Conservation (phyloP, 2,888 invertebrate species). For the Galeopsomyia nigrocyanea region DNA sequence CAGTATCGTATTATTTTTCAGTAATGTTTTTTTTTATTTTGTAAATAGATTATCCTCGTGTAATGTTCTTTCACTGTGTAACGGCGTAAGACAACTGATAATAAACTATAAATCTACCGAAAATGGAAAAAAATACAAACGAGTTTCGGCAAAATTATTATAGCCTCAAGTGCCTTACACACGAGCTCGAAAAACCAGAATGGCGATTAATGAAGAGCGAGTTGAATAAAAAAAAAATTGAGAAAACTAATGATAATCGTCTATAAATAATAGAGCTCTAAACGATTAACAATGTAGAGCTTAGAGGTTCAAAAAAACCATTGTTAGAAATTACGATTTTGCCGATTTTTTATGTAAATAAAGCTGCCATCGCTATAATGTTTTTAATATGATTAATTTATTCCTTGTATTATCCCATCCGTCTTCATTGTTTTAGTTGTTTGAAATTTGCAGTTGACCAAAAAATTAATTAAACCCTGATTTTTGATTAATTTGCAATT, state of each 20-base stretch:
- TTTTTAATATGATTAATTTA: slow-evolving; percentile 47
- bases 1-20: slow-evolving; percentile 36
- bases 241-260: slow-evolving; percentile 22
- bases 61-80: slow-evolving; percentile 45
- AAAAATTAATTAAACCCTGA: neutral
- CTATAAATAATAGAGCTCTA: slow-evolving; percentile 31
- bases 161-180: slow-evolving; percentile 49
- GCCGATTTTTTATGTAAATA: slow-evolving; percentile 56
- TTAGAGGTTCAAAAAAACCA: slow-evolving; percentile 39
- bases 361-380: slow-evolving; percentile 56
- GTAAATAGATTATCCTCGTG: slow-evolving; percentile 45
- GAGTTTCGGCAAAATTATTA: slow-evolving; percentile 39
- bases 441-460: neutral
- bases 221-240: slow-evolving; percentile 12
- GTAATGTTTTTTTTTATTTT: slow-evolving; percentile 37
- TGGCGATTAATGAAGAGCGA: neutral
- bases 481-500: no score
- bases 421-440: neutral
- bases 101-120: slow-evolving; percentile 37
- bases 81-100: slow-evolving; percentile 31
- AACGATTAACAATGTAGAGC: slow-evolving; percentile 30
- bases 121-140: slow-evolving; percentile 15
- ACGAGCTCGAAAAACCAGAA: slow-evolving; percentile 29
- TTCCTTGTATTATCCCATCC: slow-evolving; percentile 9
- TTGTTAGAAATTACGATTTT: slow-evolving; percentile 32